Evolutionary conservation across 2,113 vertebrate genomes (phyloP).

Genomic region (Mohoua ochrocephala): DNA sequence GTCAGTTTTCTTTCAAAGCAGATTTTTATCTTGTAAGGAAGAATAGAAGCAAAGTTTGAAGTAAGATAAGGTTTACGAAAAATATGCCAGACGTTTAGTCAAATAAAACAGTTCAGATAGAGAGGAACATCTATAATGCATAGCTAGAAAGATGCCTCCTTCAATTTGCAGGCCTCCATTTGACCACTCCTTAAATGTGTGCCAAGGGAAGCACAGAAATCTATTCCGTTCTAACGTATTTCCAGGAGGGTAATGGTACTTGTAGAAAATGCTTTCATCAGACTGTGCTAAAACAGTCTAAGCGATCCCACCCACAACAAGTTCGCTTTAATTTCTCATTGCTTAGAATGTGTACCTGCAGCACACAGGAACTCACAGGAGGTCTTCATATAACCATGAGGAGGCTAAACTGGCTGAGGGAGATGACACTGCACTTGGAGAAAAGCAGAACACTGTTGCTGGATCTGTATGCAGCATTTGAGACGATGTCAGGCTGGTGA

Average conservation of each 20-base stretch:
- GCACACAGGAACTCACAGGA: neutral
- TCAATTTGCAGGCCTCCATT: neutral
- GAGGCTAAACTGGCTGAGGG: neutral
- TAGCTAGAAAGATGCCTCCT: neutral
- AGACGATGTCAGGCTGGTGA: neutral
- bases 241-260: neutral
- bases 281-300: neutral
- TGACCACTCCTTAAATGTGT: neutral
- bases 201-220: neutral
- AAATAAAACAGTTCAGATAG: neutral
- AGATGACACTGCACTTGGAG: neutral
- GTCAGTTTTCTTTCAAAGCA: neutral
- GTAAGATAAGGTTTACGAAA: neutral
- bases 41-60: neutral
- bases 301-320: neutral
- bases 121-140: neutral
- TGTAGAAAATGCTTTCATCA: neutral
- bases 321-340: neutral
- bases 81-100: neutral
- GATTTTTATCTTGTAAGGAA: neutral
- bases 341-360: neutral
- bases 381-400: fast-evolving
- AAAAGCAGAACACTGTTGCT: neutral
- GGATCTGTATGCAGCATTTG: neutral
- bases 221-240: neutral